Evolutionary conservation across 2,113 vertebrate genomes (phyloP), one percentile per base, ranked within the genome.

Genomic region (Poicephalus gulielmi): DNA sequence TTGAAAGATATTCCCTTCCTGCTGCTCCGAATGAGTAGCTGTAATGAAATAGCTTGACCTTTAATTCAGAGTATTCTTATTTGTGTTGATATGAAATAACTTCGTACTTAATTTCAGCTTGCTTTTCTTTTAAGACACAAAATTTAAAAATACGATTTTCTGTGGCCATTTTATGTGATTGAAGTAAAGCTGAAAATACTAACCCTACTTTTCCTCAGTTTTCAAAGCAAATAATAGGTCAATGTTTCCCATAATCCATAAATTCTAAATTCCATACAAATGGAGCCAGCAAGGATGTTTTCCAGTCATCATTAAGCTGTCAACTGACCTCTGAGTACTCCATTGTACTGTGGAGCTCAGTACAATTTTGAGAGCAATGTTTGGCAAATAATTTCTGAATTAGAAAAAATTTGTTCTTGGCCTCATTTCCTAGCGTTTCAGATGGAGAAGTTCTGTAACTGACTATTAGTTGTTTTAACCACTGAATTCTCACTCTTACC

Each of bases 31-130:
- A 83, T 64, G 50, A 71, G 66, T 64, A 80, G 23, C 28, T 88
- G 55, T 94, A 96, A 94, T 94, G 94, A 96, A 88, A 94, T 64
- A 84, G 52, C 47, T 77, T 94, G 92, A 94, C 94, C 91, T 97
- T 88, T 92, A 83, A 88, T 92, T 92, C 92, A 35, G 39, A 90
- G 37, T 64, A 37, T 43, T 86, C 83, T 43, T 75, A 41, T 89
- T 86, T 55, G 19, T 78, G 86, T 63, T 78, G 46, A 5, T 68
- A 63, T 47, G 60, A 74, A 94, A 88, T 91, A 16, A 91, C 25
- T 83, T n/a, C 19, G 67, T 67, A 35, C 27, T n/a, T 80, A 59
- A 35, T 35, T 59, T 59, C 57, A 59, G 57, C 33, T 59, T 59
- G 9, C 4, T 10, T 35, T 16, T 59, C 23, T 59, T 59, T 16